phyloP scores from a whole-genome alignment of 2,888 invertebrate genomes.

The Hybos culiciformis region DNA sequence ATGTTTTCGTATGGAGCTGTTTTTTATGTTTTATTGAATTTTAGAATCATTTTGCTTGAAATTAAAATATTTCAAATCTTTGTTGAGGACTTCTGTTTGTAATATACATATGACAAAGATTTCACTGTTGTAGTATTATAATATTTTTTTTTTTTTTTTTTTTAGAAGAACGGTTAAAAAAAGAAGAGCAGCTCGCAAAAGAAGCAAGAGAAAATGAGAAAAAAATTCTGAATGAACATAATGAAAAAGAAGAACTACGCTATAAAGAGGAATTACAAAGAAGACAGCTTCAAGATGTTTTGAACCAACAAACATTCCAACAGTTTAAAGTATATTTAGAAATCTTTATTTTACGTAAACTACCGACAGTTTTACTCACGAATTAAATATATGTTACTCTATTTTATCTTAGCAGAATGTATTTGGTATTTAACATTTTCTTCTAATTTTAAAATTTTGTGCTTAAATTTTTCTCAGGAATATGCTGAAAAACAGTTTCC shows the following conservation, averaged over 20 bases:
- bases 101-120: too few relatives aligned
- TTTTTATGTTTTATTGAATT: too few relatives aligned
- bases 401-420: conserved; percentile 5
- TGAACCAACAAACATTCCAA: conserved; percentile 86
- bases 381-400: neutral
- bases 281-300: conserved; percentile 83
- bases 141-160: too few relatives aligned
- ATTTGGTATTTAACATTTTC: conserved; percentile 1
- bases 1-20: too few relatives aligned
- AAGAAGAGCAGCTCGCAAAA: too few relatives aligned
- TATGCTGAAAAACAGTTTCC: conserved; percentile 92
- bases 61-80: too few relatives aligned
- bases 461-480: conserved; percentile 29
- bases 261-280: conserved; percentile 30
- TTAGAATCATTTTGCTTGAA: too few relatives aligned
- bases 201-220: conserved; percentile 39
- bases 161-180: conserved; percentile 22
- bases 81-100: too few relatives aligned
- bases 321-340: conserved; percentile 52
- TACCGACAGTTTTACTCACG: neutral
- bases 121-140: too few relatives aligned
- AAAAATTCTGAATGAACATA: conserved; percentile 41
- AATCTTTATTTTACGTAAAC: too few relatives aligned
- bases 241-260: conserved; percentile 19
- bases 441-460: neutral